Evolutionary conservation across 2,888 invertebrate species (phyloP), one percentile per base, ranked within the genome.

Genomic region (Tetranychus piercei): DNA sequence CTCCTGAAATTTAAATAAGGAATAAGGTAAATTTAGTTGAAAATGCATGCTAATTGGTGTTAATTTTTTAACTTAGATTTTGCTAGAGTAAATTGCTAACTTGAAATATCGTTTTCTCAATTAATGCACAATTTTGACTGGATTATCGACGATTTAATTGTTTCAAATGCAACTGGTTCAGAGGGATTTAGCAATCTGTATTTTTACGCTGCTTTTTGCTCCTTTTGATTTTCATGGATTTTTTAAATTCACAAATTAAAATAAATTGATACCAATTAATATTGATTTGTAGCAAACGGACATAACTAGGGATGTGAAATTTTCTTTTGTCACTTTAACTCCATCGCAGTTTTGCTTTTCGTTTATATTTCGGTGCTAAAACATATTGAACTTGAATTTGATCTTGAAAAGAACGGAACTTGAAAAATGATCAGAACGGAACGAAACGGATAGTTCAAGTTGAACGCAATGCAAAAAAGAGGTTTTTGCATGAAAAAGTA

Each of bases 381-480:
- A 55, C 55, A 55, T 15, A 55, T 0, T 55, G 55, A 55, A 55
- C 55, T 55, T 55, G 55, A 15, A 55, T 55, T 55, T 15, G 55
- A 55, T 15, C 15, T 55, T 55, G 55, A 55, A 55, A 55, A 55
- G 15, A 55, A 55, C 55, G 55, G 55, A 55, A 55, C 55, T 55
- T 55, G 55, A 55, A 55, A 55, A 55, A 55, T 55, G 55, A 55
- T 55, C 55, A 55, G 55, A 55, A 55, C 55, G 55, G 55, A 55
- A 55, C 55, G 55, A 55, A 55, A 55, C 55, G 55, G 55, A 55
- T 55, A 55, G 55, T 55, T 55, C 55, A 55, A 55, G 55, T 55
- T 55, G 55, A 55, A 15, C 9, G 9, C 9, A 55, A 15, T 9
- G 15, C 15, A 6, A 55, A 15, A 45, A 55, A 55, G 55, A 55